phyloP scores from a whole-genome alignment of 2,113 vertebrate species.

The Oryzias celebensis region DNA sequence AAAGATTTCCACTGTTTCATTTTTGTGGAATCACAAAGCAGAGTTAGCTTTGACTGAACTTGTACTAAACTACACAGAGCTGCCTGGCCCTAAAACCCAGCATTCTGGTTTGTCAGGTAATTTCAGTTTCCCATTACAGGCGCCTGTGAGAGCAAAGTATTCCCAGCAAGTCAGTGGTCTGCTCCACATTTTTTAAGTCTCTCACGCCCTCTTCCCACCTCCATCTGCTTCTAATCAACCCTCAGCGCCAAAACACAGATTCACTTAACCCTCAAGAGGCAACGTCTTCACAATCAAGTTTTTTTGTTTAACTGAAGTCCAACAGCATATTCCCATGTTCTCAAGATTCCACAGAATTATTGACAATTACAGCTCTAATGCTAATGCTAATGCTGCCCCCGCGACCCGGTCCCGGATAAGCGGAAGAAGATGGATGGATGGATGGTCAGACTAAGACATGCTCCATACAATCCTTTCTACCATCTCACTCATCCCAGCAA shows the following conservation, averaged over 20 bases:
- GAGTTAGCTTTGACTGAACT: background rate
- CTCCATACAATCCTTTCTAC: too few species aligned
- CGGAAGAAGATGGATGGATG: too few species aligned
- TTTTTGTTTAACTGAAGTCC: too few species aligned
- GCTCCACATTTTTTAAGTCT: constrained; percentile 32
- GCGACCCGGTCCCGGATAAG: too few species aligned
- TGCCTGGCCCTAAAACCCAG: background rate
- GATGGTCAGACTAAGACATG: too few species aligned
- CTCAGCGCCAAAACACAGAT: constrained; percentile 32
- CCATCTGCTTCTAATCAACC: constrained; percentile 69
- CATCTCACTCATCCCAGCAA: too few species aligned
- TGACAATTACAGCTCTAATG: too few species aligned
- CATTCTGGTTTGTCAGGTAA: background rate
- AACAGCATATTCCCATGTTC: too few species aligned
- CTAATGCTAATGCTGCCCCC: too few species aligned
- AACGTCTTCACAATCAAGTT: constrained; percentile 6
- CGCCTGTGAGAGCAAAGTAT: constrained; percentile 29
- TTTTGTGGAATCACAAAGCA: too few species aligned
- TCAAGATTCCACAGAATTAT: too few species aligned
- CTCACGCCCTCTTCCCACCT: constrained; percentile 18
- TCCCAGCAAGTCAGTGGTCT: constrained; percentile 45
- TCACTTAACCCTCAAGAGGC: constrained; percentile 19
- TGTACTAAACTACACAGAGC: background rate
- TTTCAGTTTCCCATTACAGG: constrained; percentile 29
- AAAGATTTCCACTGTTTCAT: too few species aligned